A percentile compares a stretch with the other conserved stretches of the same genome.
These are phyloP conservation scores for Steromphala cineraria DNA, from an alignment of 2,888 invertebrate genomes.

Conservation along the genomic window DNA sequence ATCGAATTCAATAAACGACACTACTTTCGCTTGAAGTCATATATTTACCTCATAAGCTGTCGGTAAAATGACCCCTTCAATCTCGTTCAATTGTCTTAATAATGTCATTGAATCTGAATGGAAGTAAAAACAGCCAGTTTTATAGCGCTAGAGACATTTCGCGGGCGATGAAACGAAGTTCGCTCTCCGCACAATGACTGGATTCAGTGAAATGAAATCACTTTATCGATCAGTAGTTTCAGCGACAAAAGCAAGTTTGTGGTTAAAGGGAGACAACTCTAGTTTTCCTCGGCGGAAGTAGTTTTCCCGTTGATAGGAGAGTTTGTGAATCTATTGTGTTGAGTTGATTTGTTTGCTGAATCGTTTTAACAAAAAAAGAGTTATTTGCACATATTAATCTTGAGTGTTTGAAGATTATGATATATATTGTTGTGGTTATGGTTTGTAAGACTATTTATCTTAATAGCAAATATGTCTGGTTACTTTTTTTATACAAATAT, in stretches of 20 bases:
- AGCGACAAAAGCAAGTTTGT: neutral
- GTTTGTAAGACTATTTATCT: too few species aligned
- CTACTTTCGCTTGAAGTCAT: neutral
- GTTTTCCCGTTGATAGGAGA: too few species aligned
- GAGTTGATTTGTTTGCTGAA: too few species aligned
- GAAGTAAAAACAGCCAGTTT: slow-evolving; percentile 8
- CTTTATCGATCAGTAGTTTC: neutral
- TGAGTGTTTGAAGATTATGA: too few species aligned
- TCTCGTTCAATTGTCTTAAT: slow-evolving; percentile 3
- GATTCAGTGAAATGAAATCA: neutral
- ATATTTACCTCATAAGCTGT: slow-evolving; percentile 10
- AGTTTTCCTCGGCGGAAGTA: neutral
- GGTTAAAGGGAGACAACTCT: neutral
- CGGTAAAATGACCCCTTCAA: neutral
- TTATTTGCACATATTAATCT: too few species aligned
- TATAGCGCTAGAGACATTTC: neutral
- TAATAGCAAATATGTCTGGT: too few species aligned
- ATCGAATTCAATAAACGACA: neutral
- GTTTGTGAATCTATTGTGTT: too few species aligned
- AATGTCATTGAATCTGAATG: slow-evolving; percentile 3
- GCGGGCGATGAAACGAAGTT: neutral
- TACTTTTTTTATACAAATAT: too few species aligned
- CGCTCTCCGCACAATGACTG: neutral
- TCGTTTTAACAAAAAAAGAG: too few species aligned
- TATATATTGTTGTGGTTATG: too few species aligned